These are phyloP conservation scores for Ictalurus furcatus DNA, from an alignment of 2,113 vertebrate genomes.

Conservation along the genomic window DNA sequence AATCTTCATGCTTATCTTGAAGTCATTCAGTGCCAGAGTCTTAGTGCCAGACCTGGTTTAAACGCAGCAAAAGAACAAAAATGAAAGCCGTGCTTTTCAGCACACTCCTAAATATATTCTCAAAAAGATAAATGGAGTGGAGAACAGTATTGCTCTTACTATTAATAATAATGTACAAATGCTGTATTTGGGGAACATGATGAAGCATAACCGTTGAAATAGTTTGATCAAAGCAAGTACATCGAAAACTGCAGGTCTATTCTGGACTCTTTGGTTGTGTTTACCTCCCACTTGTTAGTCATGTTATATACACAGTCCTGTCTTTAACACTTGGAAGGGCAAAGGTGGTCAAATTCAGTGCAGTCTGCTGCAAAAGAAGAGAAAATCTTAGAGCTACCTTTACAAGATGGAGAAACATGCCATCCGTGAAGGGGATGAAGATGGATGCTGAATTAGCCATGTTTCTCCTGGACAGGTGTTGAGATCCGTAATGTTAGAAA, in stretches of 20 bases:
- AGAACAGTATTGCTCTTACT: not conserved
- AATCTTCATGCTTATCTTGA: not conserved
- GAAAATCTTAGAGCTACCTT: not conserved
- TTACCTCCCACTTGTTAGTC: not conserved
- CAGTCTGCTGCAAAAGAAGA: not conserved
- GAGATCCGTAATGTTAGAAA: not conserved
- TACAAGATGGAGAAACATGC: not conserved
- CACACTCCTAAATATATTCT: conserved; percentile 26
- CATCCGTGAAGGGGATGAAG: not conserved
- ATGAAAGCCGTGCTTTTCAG: conserved; percentile 29
- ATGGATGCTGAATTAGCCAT: not conserved
- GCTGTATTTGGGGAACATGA: not conserved
- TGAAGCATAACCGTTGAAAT: not conserved
- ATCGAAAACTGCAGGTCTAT: not conserved
- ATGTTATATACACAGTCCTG: not conserved
- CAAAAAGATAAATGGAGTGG: conserved; percentile 38
- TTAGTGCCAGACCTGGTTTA: not conserved
- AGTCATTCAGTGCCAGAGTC: not conserved
- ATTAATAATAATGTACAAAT: not conserved
- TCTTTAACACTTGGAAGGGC: not conserved
- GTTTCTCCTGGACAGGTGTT: not conserved
- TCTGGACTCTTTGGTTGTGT: not conserved
- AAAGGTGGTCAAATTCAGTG: not conserved
- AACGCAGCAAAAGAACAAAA: not conserved
- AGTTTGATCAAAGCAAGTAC: not conserved